Conservation (phyloP, 2,113 vertebrate species). For the Thamnaconus septentrionalis region DNA sequence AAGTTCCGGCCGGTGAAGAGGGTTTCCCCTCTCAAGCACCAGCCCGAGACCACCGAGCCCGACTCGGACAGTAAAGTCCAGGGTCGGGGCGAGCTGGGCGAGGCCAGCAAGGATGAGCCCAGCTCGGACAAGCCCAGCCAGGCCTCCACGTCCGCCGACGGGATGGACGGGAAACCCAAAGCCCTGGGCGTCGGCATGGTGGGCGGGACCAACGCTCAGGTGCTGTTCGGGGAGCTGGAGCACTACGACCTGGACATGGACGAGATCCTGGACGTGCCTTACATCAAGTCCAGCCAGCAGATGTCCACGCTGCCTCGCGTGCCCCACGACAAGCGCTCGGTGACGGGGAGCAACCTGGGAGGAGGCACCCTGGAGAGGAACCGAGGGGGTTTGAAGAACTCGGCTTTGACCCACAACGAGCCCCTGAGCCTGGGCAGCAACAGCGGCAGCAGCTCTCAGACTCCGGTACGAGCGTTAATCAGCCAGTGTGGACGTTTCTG, state of each 20-base stretch:
- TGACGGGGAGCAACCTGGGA: conserved; percentile 67
- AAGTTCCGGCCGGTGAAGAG: conserved; percentile 97
- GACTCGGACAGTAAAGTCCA: conserved; percentile 81
- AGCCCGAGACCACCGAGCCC: conserved; percentile 87
- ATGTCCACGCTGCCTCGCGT: conserved; percentile 83
- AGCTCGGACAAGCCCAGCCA: conserved; percentile 62
- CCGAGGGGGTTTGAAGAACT: conserved; percentile 77
- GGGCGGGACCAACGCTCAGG: conserved; percentile 37
- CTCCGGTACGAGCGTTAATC: conserved; percentile 24
- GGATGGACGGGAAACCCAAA: conserved; percentile 74
- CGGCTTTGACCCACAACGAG: conserved; percentile 75
- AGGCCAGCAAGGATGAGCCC: conserved; percentile 75
- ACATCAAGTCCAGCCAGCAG: conserved; percentile 94
- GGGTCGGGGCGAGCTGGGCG: conserved; percentile 69
- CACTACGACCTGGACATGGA: conserved; percentile 99
- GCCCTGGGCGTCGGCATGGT: conserved; percentile 1
- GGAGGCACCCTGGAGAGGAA: conserved; percentile 64
- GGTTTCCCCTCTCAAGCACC: conserved; percentile 95
- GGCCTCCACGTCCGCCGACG: conserved; percentile 62
- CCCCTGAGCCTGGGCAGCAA: conserved; percentile 58
- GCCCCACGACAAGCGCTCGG: conserved; percentile 81
- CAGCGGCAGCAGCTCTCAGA: conserved; percentile 60
- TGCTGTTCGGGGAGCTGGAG: conserved; percentile 88
- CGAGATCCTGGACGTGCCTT: conserved; percentile 98
- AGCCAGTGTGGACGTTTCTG: neutral